These are phyloP conservation scores for Misgurnus anguillicaudatus DNA, from an alignment of 2,113 vertebrate genomes.

Conservation along the genomic window DNA sequence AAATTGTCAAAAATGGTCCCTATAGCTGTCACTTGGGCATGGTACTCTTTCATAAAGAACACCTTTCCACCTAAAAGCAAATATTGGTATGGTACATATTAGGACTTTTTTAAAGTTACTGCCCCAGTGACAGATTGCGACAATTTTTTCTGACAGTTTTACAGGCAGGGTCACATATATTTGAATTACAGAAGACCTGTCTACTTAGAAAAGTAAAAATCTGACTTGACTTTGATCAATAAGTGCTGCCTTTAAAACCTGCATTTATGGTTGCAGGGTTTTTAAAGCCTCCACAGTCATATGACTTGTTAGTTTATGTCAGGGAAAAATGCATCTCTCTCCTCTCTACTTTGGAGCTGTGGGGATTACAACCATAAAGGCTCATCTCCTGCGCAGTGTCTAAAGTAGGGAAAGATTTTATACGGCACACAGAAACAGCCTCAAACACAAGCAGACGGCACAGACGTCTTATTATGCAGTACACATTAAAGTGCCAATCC, in stretches of 20 bases:
- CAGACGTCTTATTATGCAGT: background rate
- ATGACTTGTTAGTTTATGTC: conserved; percentile 8
- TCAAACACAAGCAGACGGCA: conserved; percentile 24
- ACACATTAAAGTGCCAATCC: conserved; percentile 39
- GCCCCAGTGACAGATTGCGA: no score
- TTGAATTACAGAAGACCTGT: no score
- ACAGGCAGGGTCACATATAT: no score
- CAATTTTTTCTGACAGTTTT: no score
- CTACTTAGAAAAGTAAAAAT: no score
- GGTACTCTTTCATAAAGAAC: no score
- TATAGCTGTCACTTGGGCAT: no score
- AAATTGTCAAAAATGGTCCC: no score
- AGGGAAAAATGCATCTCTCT: background rate
- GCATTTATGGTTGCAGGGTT: conserved; percentile 7
- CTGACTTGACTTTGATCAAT: no score
- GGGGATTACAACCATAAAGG: background rate
- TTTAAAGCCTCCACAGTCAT: conserved; percentile 17
- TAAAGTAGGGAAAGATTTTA: background rate
- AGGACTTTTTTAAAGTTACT: no score
- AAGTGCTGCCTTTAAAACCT: background rate
- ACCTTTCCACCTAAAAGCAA: no score
- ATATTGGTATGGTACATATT: no score
- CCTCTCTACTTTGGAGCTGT: conserved; percentile 15
- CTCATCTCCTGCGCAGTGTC: background rate
- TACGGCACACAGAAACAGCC: background rate